Base-by-base conservation (phyloP, 2,113 vertebrate genomes). In the Parotia lawesii region DNA sequence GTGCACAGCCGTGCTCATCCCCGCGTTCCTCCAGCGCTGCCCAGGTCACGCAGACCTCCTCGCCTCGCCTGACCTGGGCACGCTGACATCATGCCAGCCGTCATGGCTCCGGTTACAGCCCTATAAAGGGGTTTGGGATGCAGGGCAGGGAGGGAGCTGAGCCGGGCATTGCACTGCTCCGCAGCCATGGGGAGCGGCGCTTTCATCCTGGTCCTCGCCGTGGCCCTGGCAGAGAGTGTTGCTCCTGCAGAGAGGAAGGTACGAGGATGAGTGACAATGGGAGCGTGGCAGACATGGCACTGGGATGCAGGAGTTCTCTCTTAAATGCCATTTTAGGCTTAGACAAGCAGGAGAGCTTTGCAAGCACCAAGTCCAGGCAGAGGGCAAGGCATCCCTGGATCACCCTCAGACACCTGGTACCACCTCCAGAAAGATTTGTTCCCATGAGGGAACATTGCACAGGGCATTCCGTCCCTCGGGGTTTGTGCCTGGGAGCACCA, bases 11-110 rank as follows among this genome's bases (percentile, higher is more conserved):
- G 27, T 88, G 75, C 61, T 71, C 40, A 10, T 20, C 28, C 37
- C 29, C 2, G 1, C 42, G 2, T 89, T 94, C 67, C 62, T 65
- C 3, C 12, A 0, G 72, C 21, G 4, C 64, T 86, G 67, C n/a
- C 57, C 78, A 33, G 94, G 95, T 96, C 95, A 95, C 3, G 0
- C 58, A 89, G 93, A 94, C 94, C 95, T 85, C 25, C 27, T 76
- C 17, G 8, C 29, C 64, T 48, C 19, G 0, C 33, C 80, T 70
- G 54, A 31, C 72, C 79, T 4, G 24, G 93, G 84, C 80, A 16
- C 11, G 5, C 31, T 67, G 77, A 84, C 91, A 86, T 11, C 22
- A 0, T 56, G 77, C 67, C 60, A 18, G 42, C 44, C 33, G 13
- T 11, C 62, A 2, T 0, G 48, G 51, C 81, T 96, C 95, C 3